These are phyloP conservation scores for Brachyhypopomus gauderio DNA, from an alignment of 2,113 vertebrate genomes.

Conservation along the genomic window DNA sequence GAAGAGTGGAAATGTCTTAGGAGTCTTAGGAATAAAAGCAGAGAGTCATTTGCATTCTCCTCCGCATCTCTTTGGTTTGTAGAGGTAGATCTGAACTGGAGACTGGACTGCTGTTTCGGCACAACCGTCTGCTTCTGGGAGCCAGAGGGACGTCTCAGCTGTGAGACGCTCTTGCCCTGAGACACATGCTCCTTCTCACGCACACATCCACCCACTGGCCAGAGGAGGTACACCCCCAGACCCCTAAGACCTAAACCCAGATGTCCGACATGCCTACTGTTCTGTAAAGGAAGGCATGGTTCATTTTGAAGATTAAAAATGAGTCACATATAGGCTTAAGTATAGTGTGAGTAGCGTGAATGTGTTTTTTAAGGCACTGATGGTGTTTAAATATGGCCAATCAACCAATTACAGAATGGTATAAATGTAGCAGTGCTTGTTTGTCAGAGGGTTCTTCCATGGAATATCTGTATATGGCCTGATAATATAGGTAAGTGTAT, in stretches of 20 bases:
- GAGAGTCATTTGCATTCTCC: background rate
- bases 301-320: background rate
- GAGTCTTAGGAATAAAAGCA: background rate
- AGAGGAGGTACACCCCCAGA: slow-evolving; percentile 34
- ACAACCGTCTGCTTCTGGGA: slow-evolving; percentile 6
- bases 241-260: slow-evolving; percentile 11
- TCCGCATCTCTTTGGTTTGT: background rate
- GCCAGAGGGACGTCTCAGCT: slow-evolving; percentile 54
- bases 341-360: background rate
- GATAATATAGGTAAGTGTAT: background rate
- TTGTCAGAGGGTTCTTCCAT: background rate
- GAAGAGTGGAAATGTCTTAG: too few species aligned
- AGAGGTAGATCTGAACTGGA: background rate
- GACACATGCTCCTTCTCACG: slow-evolving; percentile 3
- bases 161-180: slow-evolving; percentile 37
- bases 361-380: background rate
- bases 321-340: background rate
- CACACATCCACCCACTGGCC: slow-evolving; percentile 28
- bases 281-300: background rate
- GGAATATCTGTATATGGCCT: background rate
- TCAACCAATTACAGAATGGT: too few species aligned
- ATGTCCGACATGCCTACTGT: slow-evolving; percentile 29
- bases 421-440: background rate
- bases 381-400: background rate
- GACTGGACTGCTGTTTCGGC: slow-evolving; percentile 7